A percentile compares a stretch with the other conserved stretches of the same genome.
These are phyloP conservation scores for Morelia viridis DNA, from an alignment of 2,797 vertebrate genomes.

Conservation along the genomic window DNA sequence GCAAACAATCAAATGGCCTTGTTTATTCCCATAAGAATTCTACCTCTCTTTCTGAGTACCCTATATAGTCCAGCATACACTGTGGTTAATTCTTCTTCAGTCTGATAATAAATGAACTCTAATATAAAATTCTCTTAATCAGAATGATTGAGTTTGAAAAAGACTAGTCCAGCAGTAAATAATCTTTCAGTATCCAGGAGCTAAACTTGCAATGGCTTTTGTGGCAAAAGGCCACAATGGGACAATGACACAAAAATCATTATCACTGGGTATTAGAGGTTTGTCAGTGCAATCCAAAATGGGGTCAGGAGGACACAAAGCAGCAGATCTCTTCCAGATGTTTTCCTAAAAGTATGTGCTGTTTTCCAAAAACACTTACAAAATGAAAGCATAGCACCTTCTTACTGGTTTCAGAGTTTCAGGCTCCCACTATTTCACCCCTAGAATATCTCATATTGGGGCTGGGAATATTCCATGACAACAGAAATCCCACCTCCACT, in stretches of 20 bases:
- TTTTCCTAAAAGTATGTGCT: neutral
- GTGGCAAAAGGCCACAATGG: neutral
- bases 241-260: neutral
- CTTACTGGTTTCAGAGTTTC: neutral
- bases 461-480: neutral
- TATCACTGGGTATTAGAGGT: neutral
- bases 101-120: neutral
- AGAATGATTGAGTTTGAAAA: constrained; percentile 2
- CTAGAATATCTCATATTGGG: neutral
- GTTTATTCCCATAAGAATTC: neutral
- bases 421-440: neutral
- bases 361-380: neutral
- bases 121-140: neutral
- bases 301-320: neutral
- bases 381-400: neutral
- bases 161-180: neutral
- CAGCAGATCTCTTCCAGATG: neutral
- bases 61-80: neutral
- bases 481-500: neutral
- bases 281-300: neutral
- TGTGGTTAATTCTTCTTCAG: neutral
- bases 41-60: neutral
- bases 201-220: neutral
- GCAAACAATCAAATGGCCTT: neutral
- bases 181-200: neutral